These are phyloP conservation scores for Carcinoscorpius rotundicauda DNA, from an alignment of 1,140 invertebrate genomes.

Conservation along the genomic window DNA sequence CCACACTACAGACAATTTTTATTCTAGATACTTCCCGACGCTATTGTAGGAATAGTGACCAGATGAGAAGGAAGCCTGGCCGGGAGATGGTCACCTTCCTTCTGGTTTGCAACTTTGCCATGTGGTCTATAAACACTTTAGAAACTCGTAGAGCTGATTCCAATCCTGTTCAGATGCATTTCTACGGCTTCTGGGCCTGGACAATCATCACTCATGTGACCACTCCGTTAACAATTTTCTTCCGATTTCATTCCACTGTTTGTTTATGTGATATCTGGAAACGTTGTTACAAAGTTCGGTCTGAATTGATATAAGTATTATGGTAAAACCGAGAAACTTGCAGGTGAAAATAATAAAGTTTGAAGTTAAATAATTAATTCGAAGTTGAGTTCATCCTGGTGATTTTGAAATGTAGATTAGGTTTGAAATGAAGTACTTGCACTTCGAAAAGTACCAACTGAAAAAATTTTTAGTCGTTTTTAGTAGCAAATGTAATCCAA, in stretches of 20 bases:
- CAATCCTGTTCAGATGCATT: slow-evolving; percentile 79
- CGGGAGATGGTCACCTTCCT: slow-evolving; percentile 81
- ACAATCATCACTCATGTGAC: slow-evolving; percentile 91
- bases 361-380: too few relatives aligned
- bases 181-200: slow-evolving; percentile 88
- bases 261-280: slow-evolving; percentile 97
- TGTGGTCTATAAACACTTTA: slow-evolving; percentile 87
- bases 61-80: slow-evolving; percentile 66
- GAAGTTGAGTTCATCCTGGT: too few relatives aligned
- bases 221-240: slow-evolving; percentile 91
- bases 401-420: too few relatives aligned
- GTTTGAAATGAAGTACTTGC: too few relatives aligned
- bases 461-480: too few relatives aligned
- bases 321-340: too few relatives aligned
- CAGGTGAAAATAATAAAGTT: too few relatives aligned
- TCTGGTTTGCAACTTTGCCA: slow-evolving; percentile 75
- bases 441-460: too few relatives aligned
- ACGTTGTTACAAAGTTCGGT: slow-evolving; percentile 83
- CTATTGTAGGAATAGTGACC: slow-evolving; percentile 59
- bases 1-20: slow-evolving; percentile 84
- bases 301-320: slow-evolving; percentile 34
- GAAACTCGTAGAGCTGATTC: slow-evolving; percentile 79
- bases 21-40: slow-evolving; percentile 77
- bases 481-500: too few relatives aligned
- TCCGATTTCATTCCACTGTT: slow-evolving; percentile 76